Evolutionary conservation across 2,797 vertebrate species (phyloP), one percentile per base, ranked within the genome.

Genomic region (Thalassophryne amazonica): DNA sequence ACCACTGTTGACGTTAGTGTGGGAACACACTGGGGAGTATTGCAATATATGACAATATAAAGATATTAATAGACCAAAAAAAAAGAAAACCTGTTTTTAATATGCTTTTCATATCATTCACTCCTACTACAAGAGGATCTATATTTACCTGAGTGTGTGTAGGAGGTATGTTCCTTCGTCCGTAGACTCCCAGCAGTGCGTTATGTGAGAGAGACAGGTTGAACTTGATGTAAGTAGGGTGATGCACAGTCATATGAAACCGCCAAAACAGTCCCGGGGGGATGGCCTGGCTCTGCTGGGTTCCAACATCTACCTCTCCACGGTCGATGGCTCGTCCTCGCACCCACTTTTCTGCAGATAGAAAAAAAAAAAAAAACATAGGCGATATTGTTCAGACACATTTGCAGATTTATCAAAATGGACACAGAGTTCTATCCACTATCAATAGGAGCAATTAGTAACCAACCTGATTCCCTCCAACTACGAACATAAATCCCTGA

Each of bases 61-160:
- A n/a, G n/a, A n/a, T n/a, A n/a, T n/a, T n/a, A n/a, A n/a, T n/a
- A n/a, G n/a, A n/a, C n/a, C n/a, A n/a, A n/a, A n/a, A n/a, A n/a
- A n/a, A n/a, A n/a, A n/a, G n/a, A n/a, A n/a, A n/a, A n/a, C n/a
- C n/a, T n/a, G n/a, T n/a, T n/a, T n/a, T n/a, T n/a, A n/a, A n/a
- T n/a, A n/a, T n/a, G n/a, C n/a, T n/a, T n/a, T n/a, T n/a, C n/a
- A n/a, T n/a, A n/a, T n/a, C n/a, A n/a, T n/a, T n/a, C n/a, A n/a
- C n/a, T n/a, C n/a, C n/a, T n/a, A n/a, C n/a, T n/a, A n/a, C n/a
- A n/a, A n/a, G n/a, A n/a, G n/a, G n/a, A n/a, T n/a, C n/a, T n/a
- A n/a, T n/a, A n/a, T n/a, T n/a, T 93, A 98, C 95, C 95, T 98
- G 95, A 40, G 95, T 97, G 65, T 98, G 95, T 28, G 95, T 97